Percentiles rank a stretch among this genome's conserved stretches.
These are phyloP conservation scores for Cataglyphis hispanica DNA, from an alignment of 1,140 invertebrate species.

Conservation along the genomic window DNA sequence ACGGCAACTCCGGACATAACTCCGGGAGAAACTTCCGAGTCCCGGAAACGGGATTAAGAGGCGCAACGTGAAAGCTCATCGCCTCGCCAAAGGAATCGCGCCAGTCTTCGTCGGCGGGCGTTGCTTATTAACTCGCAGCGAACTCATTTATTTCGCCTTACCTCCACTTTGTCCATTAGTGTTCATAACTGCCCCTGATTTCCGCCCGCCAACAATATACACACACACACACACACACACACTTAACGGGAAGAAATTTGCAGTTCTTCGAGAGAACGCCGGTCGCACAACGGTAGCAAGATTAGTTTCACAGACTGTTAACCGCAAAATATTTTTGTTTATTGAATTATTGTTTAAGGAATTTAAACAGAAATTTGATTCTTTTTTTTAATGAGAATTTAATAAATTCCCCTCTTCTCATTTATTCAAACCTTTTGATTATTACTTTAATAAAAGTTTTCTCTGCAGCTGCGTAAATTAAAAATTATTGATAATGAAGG, in stretches of 20 bases:
- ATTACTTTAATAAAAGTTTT: not conserved
- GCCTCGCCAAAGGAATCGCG: conserved; percentile 62
- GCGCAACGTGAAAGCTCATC: conserved; percentile 69
- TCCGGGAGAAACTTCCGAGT: conserved; percentile 68
- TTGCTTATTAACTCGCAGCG: conserved; percentile 61
- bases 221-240: not conserved
- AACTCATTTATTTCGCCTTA: conserved; percentile 56
- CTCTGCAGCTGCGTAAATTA: not conserved
- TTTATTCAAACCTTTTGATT: not conserved
- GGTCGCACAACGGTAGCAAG: not conserved
- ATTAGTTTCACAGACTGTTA: conserved; percentile 17
- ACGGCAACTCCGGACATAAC: conserved; percentile 69
- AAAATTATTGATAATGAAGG: not conserved
- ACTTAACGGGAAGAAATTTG: not conserved
- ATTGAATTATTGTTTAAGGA: not conserved
- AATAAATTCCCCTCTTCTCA: not conserved
- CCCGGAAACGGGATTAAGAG: conserved; percentile 69
- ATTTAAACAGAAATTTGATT: not conserved
- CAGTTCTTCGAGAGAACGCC: conserved; percentile 19
- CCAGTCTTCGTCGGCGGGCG: conserved; percentile 45
- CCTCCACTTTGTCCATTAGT: conserved; percentile 34
- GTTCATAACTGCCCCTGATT: conserved; percentile 53
- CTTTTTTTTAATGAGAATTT: not conserved
- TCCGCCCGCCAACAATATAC: conserved; percentile 2
- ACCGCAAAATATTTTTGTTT: not conserved